phyloP scores from a whole-genome alignment of 2,113 vertebrate species.

The Danionella cerebrum region DNA sequence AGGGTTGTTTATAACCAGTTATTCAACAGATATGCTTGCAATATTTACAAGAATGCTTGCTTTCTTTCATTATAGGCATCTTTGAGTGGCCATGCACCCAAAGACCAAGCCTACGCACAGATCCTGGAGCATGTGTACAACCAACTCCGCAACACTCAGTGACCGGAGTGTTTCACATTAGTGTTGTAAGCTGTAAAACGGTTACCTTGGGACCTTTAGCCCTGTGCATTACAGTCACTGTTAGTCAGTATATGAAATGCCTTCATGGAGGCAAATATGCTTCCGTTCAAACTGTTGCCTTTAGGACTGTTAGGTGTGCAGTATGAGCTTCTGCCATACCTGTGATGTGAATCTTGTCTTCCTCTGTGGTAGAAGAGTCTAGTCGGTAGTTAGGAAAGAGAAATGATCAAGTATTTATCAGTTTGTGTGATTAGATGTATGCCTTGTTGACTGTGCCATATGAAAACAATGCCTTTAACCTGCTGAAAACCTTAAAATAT shows the following conservation, averaged over 20 bases:
- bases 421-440: conserved; percentile 41
- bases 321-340: not conserved
- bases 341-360: conserved; percentile 29
- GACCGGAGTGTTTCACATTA: conserved; percentile 19
- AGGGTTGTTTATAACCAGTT: too few species aligned
- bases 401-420: conserved; percentile 52
- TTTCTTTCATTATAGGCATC: conserved; percentile 68
- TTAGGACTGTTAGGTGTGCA: conserved; percentile 33
- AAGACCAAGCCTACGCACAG: conserved; percentile 82
- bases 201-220: not conserved
- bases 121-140: conserved; percentile 86
- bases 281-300: conserved; percentile 20
- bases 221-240: conserved; percentile 11
- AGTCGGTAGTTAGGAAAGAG: conserved; percentile 7
- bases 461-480: conserved; percentile 56
- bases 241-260: conserved; percentile 10
- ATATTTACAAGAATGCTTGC: not conserved
- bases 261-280: conserved; percentile 4
- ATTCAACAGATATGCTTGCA: too few species aligned
- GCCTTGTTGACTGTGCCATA: conserved; percentile 34
- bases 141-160: conserved; percentile 66
- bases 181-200: not conserved
- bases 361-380: conserved; percentile 18
- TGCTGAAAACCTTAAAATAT: conserved; percentile 56
- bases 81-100: conserved; percentile 82